A percentile compares a stretch with the other conserved stretches of the same genome.
These are phyloP conservation scores for Lepidotrigona ventralis DNA, from an alignment of 1,140 invertebrate species.

Conservation along the genomic window DNA sequence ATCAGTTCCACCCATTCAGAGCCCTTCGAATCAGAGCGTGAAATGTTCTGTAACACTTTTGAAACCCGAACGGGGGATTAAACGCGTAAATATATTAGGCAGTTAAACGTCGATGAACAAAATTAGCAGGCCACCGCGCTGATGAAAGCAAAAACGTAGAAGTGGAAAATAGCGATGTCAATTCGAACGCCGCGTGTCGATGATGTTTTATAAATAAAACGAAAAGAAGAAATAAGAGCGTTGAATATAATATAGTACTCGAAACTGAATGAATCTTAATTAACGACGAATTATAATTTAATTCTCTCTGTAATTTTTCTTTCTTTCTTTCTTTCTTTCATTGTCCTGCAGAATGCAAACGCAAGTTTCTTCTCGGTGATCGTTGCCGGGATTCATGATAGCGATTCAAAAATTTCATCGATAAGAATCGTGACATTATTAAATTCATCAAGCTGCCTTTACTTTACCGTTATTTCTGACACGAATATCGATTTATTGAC, in stretches of 20 bases:
- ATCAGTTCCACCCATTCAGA: conserved; percentile 2
- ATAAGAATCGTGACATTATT: neutral
- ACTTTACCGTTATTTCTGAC: conserved; percentile 29
- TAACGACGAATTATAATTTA: neutral
- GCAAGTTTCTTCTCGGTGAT: neutral
- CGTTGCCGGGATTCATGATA: too few species aligned
- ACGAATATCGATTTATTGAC: conserved; percentile 45
- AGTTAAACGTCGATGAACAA: neutral
- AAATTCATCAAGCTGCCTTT: conserved; percentile 16
- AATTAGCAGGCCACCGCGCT: neutral
- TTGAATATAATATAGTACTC: neutral
- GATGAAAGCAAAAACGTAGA: neutral
- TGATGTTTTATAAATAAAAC: neutral
- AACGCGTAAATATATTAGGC: neutral
- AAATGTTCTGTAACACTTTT: conserved; percentile 15
- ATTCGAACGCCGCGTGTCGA: neutral
- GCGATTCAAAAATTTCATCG: neutral
- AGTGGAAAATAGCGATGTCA: neutral
- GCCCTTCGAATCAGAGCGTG: conserved; percentile 33
- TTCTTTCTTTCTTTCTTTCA: neutral
- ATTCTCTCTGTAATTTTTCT: neutral
- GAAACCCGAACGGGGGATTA: neutral
- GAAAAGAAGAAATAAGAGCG: neutral
- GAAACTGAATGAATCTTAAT: neutral
- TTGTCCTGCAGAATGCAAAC: too few species aligned